phyloP scores from a whole-genome alignment of 2,888 invertebrate species.

The Cantharis rufa region DNA sequence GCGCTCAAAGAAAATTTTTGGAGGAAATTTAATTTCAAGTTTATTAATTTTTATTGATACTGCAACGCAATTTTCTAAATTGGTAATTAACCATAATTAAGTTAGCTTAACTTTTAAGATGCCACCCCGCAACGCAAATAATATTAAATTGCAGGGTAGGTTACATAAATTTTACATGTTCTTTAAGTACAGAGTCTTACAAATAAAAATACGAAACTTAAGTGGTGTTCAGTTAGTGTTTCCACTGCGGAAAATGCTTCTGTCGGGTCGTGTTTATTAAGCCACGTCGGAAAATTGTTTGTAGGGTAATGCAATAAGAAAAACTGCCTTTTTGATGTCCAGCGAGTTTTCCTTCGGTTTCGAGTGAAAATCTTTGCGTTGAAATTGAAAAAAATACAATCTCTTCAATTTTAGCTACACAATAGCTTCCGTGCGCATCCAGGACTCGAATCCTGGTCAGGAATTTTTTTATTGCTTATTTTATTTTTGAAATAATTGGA shows the following conservation, averaged over 20 bases:
- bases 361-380: background rate
- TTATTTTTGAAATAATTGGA: background rate
- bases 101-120: background rate
- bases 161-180: background rate
- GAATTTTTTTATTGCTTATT: background rate
- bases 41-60: background rate
- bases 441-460: background rate
- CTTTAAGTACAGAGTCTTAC: background rate
- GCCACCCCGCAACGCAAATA: background rate
- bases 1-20: background rate
- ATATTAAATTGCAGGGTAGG: background rate
- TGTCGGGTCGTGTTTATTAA: conserved; percentile 23
- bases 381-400: background rate
- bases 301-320: conserved; percentile 23
- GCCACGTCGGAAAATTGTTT: conserved; percentile 21
- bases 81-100: background rate
- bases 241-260: conserved; percentile 21
- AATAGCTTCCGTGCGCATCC: background rate
- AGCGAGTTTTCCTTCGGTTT: background rate
- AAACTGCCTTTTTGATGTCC: conserved; percentile 20
- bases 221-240: conserved; percentile 19
- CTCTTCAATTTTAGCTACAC: background rate
- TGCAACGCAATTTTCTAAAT: background rate
- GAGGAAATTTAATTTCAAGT: background rate
- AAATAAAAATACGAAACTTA: conserved; percentile 15